Base-by-base conservation (phyloP, 2,113 vertebrate species). In the Microcebus lehilahytsara region DNA sequence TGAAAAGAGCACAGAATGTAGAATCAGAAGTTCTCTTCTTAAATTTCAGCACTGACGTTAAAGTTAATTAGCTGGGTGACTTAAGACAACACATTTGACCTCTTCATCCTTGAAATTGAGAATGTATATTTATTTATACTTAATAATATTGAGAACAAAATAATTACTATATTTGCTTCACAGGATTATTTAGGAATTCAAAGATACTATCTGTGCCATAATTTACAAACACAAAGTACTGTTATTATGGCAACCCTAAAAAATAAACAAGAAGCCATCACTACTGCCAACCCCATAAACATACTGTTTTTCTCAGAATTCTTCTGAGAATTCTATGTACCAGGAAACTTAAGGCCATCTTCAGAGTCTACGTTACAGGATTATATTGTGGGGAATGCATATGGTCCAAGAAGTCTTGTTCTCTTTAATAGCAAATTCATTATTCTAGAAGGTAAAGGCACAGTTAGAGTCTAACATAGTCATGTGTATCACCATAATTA, bases 251-350 rank as follows among this genome's bases (percentile, higher is more conserved):
- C 19, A 92, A 77, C 13, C 51, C 53, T 69, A 86, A 90, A 51
- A 56, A 88, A 91, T 78, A 94, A 80, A 83, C 27, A 94, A 69
- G n/a, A 89, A 79, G 64, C 3, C 32, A 53, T 94, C 14, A 86
- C 42, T 6, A 81, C 77, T 69, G 10, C 27, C 83, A 85, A 53
- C 23, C 11, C 27, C n/a, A 93, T 30, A 85, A 90, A 93, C 23
- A 56, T 2, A 67, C 2, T 27, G 1, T 77, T 77, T 42, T 42
- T 42, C 42, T 42, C 1, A 42, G 42, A 42, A 42, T 42, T 75
- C 83, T 91, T 89, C 66, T 30, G 30, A 95, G 58, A 91, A 88
- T 91, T 77, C 81, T 71, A 53, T 7, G 10, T 42, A 46, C n/a
- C 74, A 91, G 58, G 79, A 83, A 95, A 64, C 46, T 42, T 85